These are phyloP conservation scores for Andrena haemorrhoa DNA, from an alignment of 2,888 invertebrate genomes.

Conservation along the genomic window DNA sequence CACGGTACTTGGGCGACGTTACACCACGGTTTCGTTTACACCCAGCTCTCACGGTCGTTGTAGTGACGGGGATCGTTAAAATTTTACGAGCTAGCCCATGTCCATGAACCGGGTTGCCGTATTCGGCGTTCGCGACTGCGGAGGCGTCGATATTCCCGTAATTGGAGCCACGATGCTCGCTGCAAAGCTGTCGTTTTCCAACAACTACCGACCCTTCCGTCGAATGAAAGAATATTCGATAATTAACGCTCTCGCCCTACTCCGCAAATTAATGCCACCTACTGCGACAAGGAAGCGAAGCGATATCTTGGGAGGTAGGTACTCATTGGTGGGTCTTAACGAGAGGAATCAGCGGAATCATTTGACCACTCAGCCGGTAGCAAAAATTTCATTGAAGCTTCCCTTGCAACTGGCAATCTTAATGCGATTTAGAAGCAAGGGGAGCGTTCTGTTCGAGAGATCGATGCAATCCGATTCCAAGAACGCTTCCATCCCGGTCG, in stretches of 20 bases:
- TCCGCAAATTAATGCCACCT: too few species aligned
- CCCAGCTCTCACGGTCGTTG: slow-evolving; percentile 1
- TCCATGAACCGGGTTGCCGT: neutral
- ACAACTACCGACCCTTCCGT: neutral
- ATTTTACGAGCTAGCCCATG: slow-evolving; percentile 42
- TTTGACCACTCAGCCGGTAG: neutral
- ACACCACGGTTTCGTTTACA: slow-evolving; percentile 14
- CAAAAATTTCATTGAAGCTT: neutral
- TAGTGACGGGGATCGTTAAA: slow-evolving; percentile 37
- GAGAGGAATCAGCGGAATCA: neutral
- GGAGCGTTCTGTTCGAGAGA: neutral
- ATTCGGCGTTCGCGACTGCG: neutral
- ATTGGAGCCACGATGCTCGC: slow-evolving; percentile 30
- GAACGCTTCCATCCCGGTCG: slow-evolving; percentile 26
- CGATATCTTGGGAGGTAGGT: neutral
- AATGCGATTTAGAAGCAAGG: neutral
- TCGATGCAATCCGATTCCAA: slow-evolving; percentile 13
- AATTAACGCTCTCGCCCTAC: too few species aligned
- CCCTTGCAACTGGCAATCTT: neutral
- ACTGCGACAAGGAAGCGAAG: too few species aligned
- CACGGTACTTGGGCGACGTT: neutral
- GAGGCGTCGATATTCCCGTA: slow-evolving; percentile 20
- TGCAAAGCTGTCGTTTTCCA: neutral
- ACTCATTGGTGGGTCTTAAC: neutral
- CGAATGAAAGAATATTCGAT: neutral